Evolutionary conservation across 2,797 vertebrate genomes (phyloP).

Genomic region (Astyanax mexicanus): DNA sequence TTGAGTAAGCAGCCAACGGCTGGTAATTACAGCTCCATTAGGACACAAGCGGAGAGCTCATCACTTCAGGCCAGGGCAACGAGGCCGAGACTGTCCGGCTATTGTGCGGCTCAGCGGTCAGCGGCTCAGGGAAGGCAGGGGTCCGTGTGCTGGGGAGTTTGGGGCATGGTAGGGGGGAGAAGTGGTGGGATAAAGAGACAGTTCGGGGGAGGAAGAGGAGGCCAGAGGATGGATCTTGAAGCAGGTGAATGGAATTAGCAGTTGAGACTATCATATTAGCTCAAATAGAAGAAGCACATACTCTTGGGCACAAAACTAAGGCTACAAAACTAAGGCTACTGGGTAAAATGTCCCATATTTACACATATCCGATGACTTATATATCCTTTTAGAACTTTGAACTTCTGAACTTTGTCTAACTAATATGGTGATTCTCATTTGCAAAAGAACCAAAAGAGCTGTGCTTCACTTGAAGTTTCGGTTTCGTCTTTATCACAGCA

Average conservation of each 20-base stretch:
- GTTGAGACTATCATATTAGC: background rate
- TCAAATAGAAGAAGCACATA: too few relatives aligned
- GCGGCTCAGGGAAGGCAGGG: slow-evolving; percentile 43
- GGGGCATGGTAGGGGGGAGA: slow-evolving; percentile 16
- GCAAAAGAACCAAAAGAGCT: too few relatives aligned
- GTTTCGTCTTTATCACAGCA: too few relatives aligned
- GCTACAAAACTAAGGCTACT: too few relatives aligned
- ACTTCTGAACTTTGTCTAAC: too few relatives aligned
- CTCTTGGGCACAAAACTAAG: too few relatives aligned
- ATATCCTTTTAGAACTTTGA: too few relatives aligned
- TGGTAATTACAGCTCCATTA: slow-evolving; percentile 73
- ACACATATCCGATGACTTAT: too few relatives aligned
- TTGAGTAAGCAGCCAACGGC: slow-evolving; percentile 60
- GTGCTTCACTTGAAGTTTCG: too few relatives aligned
- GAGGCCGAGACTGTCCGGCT: slow-evolving; percentile 62
- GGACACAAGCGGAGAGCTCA: slow-evolving; percentile 65
- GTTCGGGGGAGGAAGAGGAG: background rate
- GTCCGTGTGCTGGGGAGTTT: background rate
- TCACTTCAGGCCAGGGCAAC: slow-evolving; percentile 65
- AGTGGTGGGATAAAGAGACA: background rate
- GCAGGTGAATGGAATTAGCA: slow-evolving; percentile 52
- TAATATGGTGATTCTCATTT: too few relatives aligned
- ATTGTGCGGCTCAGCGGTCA: slow-evolving; percentile 54
- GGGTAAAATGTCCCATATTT: too few relatives aligned
- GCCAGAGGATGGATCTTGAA: slow-evolving; percentile 39